phyloP scores from a whole-genome alignment of 2,888 invertebrate genomes.

The Dorcus hopei region DNA sequence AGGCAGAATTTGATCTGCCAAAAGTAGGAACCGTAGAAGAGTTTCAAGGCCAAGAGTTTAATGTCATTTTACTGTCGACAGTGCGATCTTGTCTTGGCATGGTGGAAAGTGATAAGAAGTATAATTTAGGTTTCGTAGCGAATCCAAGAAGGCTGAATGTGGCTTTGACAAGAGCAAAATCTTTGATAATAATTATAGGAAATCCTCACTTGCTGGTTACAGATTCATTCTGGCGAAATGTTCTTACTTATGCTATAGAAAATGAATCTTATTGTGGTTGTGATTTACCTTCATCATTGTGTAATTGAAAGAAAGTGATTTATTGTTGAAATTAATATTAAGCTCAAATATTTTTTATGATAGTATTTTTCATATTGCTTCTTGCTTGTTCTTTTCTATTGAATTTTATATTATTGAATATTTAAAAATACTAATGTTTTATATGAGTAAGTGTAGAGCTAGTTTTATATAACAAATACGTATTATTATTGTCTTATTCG shows the following conservation, averaged over 20 bases:
- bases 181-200: slow-evolving; percentile 77
- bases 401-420: no score
- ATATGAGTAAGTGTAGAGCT: no score
- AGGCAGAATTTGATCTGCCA: slow-evolving; percentile 55
- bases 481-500: no score
- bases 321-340: no score
- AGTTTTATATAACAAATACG: no score
- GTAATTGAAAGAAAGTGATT: not conserved
- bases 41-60: slow-evolving; percentile 79
- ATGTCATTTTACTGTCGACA: slow-evolving; percentile 71
- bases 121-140: slow-evolving; percentile 69
- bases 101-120: slow-evolving; percentile 49
- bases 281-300: slow-evolving; percentile 47
- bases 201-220: slow-evolving; percentile 69
- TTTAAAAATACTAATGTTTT: no score
- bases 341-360: not conserved
- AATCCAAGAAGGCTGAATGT: slow-evolving; percentile 84
- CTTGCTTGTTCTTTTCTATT: no score
- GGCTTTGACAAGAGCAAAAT: slow-evolving; percentile 79
- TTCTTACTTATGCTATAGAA: slow-evolving; percentile 61
- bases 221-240: slow-evolving; percentile 67
- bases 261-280: slow-evolving; percentile 69
- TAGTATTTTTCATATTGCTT: not conserved
- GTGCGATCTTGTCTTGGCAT: slow-evolving; percentile 55
- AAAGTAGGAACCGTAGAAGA: slow-evolving; percentile 82